A percentile compares a stretch with the other conserved stretches of the same genome.
phyloP scores from a whole-genome alignment of 1,140 invertebrate genomes.

The Pseudomyrmex gracilis region DNA sequence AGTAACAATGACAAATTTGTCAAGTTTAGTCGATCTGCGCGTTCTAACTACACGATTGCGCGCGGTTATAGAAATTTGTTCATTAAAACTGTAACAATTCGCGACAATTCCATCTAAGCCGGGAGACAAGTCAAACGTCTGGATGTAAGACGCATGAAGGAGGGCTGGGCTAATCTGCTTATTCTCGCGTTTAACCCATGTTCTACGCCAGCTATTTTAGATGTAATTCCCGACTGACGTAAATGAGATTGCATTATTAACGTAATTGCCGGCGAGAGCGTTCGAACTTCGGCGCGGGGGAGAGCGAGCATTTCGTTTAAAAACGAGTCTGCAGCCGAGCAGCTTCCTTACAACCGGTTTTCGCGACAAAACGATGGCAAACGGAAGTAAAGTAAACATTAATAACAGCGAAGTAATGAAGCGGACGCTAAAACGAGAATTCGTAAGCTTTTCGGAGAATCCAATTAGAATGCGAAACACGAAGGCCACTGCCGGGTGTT shows the following conservation, averaged over 20 bases:
- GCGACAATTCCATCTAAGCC: constrained; percentile 18
- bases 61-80: constrained; percentile 28
- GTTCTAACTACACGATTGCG: background rate
- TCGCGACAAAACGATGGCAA: constrained; percentile 55
- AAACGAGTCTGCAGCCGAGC: constrained; percentile 23
- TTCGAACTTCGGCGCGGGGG: constrained; percentile 37
- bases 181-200: constrained; percentile 56
- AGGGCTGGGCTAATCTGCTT: constrained; percentile 52
- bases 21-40: background rate
- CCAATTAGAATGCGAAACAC: constrained; percentile 64
- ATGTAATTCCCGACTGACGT: constrained; percentile 57
- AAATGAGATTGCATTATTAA: constrained; percentile 62
- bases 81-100: constrained; percentile 46
- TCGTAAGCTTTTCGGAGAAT: constrained; percentile 50
- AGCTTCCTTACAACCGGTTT: constrained; percentile 32
- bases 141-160: constrained; percentile 43
- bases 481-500: constrained; percentile 12
- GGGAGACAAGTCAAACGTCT: constrained; percentile 31
- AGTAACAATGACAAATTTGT: constrained; percentile 11
- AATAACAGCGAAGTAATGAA: constrained; percentile 57
- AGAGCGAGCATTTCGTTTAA: constrained; percentile 4
- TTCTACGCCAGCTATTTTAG: constrained; percentile 57
- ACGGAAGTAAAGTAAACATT: constrained; percentile 57
- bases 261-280: constrained; percentile 53
- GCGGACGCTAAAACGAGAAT: constrained; percentile 52